phyloP scores from a whole-genome alignment of 2,797 vertebrate species.

The Florisuga fusca region DNA sequence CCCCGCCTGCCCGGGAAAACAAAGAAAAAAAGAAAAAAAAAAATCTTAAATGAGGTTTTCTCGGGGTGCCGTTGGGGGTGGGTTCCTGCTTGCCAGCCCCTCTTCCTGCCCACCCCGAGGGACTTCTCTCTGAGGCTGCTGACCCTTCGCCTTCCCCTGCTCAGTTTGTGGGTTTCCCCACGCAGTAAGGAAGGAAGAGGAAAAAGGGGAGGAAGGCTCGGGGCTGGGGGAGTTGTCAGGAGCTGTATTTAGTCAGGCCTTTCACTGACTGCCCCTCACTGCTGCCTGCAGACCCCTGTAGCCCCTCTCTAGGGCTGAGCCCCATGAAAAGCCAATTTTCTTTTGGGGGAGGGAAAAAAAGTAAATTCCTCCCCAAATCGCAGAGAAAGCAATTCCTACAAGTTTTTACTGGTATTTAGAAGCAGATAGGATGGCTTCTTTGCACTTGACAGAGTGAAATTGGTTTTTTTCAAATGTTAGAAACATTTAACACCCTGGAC shows the following conservation, averaged over 20 bases:
- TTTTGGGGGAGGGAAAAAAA: background rate
- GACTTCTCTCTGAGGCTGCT: rapidly evolving
- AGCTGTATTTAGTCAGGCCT: background rate
- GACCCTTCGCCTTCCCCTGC: background rate
- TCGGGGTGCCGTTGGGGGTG: rapidly evolving
- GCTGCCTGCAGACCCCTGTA: background rate
- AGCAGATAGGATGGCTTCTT: background rate
- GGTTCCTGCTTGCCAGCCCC: rapidly evolving
- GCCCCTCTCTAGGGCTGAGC: background rate
- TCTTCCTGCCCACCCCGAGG: rapidly evolving
- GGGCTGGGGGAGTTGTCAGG: background rate
- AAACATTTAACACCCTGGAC: background rate
- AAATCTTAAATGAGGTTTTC: background rate
- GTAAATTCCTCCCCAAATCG: background rate
- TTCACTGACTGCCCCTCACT: rapidly evolving
- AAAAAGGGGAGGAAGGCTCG: background rate
- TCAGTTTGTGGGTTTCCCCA: background rate
- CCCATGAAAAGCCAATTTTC: background rate
- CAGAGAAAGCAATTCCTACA: rapidly evolving
- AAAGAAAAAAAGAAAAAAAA: background rate
- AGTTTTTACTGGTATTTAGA: background rate
- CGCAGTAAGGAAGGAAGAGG: rapidly evolving
- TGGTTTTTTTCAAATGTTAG: background rate
- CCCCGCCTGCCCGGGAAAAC: background rate
- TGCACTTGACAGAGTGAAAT: background rate